Conservation (phyloP, 2,113 vertebrate genomes). For the Actenoides lindsayi region DNA sequence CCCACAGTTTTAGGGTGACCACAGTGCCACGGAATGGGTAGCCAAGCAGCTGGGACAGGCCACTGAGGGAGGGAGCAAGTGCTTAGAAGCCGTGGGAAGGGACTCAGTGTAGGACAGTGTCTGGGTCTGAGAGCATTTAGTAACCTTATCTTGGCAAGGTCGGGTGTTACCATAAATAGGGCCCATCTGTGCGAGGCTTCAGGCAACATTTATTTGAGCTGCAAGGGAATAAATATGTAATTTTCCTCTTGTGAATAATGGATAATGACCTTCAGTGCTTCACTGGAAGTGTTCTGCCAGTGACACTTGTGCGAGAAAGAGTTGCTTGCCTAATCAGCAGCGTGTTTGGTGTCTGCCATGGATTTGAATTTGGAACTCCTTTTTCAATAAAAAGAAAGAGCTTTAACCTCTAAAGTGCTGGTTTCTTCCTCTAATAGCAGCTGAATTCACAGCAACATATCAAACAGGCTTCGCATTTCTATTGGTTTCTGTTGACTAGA, state of each 20-base stretch:
- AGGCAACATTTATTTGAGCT: not conserved
- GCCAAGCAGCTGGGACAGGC: not conserved
- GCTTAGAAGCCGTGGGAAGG: not conserved
- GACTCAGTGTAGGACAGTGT: not conserved
- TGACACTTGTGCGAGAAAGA: not conserved
- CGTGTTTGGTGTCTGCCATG: not conserved
- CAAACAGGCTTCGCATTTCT: not conserved
- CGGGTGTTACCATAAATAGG: not conserved
- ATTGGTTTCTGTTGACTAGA: not conserved
- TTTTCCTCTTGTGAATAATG: conserved; percentile 44
- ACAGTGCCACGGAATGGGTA: not conserved
- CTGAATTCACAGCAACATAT: not conserved
- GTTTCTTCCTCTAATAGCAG: not conserved
- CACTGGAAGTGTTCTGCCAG: not conserved
- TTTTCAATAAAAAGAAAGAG: not conserved
- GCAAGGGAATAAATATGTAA: not conserved
- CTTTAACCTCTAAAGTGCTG: not conserved
- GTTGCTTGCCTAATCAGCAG: not conserved
- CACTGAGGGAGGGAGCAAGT: not conserved
- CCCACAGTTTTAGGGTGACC: not conserved
- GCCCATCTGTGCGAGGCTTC: not conserved
- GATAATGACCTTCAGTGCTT: conserved; percentile 5
- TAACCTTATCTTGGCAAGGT: not conserved
- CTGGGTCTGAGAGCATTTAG: not conserved
- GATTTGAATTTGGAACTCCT: not conserved